phyloP scores from a whole-genome alignment of 1,140 invertebrate genomes.

The Drosophila hydei region DNA sequence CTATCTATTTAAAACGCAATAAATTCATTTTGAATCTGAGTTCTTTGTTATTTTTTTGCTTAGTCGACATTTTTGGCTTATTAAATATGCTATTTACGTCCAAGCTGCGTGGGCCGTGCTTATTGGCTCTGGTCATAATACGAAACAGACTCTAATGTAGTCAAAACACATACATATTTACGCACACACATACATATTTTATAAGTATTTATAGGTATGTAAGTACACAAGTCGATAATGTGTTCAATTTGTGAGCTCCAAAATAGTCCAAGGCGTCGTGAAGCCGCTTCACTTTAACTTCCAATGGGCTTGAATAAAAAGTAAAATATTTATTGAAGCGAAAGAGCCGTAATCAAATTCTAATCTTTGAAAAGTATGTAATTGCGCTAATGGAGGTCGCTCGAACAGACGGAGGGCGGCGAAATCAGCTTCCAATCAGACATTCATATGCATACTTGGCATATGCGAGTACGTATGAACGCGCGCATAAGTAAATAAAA shows the following conservation, averaged over 20 bases:
- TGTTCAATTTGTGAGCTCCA: constrained; percentile 3
- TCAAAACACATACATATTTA: not conserved
- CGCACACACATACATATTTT: constrained; percentile 5
- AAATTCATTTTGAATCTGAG: constrained; percentile 4
- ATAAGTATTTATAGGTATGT: constrained; percentile 23
- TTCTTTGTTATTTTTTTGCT: not conserved
- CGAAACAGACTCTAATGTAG: constrained; percentile 27
- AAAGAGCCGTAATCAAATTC: constrained; percentile 57
- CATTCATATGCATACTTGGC: constrained; percentile 36
- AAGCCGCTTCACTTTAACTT: constrained; percentile 31
- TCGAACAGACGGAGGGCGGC: not conserved
- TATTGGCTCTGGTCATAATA: constrained; percentile 38
- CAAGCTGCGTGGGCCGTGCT: constrained; percentile 49
- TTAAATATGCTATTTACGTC: constrained; percentile 70
- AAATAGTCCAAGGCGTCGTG: constrained; percentile 11
- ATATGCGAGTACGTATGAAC: constrained; percentile 16
- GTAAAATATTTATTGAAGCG: constrained; percentile 46
- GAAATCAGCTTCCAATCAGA: constrained; percentile 46
- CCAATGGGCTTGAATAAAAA: constrained; percentile 25
- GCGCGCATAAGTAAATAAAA: constrained; percentile 59
- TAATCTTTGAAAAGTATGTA: constrained; percentile 62
- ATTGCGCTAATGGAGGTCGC: constrained; percentile 63
- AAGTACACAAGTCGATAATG: constrained; percentile 36
- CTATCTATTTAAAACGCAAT: constrained; percentile 14
- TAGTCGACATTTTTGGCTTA: constrained; percentile 51